Percentiles rank a stretch among this genome's conserved stretches.
Conservation (phyloP, 2,888 invertebrate genomes). For the Drosophila lutescens region DNA sequence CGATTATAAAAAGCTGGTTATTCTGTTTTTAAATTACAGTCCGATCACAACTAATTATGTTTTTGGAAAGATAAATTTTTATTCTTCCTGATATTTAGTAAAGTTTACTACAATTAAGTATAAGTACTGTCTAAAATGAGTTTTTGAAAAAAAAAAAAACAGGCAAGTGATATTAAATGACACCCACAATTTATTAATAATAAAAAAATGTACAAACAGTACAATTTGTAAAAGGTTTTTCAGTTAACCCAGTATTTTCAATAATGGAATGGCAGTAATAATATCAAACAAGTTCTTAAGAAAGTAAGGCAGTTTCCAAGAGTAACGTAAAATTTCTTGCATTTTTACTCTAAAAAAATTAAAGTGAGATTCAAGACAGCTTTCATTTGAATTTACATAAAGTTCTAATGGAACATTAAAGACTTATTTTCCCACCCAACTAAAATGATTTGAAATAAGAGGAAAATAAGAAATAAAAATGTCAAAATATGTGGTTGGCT, state of each 20-base stretch:
- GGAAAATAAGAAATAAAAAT: neutral
- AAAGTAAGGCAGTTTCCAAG: neutral
- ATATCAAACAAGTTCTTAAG: neutral
- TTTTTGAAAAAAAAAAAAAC: neutral
- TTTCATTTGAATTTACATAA: too few species aligned
- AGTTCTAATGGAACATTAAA: too few species aligned
- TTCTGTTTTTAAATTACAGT: neutral
- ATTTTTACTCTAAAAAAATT: neutral
- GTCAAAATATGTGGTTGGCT: neutral
- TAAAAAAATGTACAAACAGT: too few species aligned
- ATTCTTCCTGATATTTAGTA: neutral
- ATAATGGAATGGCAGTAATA: neutral
- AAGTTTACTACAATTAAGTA: neutral
- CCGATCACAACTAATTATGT: neutral
- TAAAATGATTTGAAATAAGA: neutral
- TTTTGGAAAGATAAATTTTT: neutral
- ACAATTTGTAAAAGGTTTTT: too few species aligned
- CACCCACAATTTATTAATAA: neutral
- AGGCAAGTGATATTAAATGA: neutral
- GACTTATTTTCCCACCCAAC: too few species aligned
- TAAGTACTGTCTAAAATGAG: neutral
- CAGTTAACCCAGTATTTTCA: neutral
- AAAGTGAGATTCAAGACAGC: neutral
- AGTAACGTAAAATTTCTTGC: neutral
- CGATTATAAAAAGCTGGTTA: neutral